A percentile compares a stretch with the other conserved stretches of the same genome.
phyloP scores from a whole-genome alignment of 2,888 invertebrate species.

The Iphiclides podalirius region DNA sequence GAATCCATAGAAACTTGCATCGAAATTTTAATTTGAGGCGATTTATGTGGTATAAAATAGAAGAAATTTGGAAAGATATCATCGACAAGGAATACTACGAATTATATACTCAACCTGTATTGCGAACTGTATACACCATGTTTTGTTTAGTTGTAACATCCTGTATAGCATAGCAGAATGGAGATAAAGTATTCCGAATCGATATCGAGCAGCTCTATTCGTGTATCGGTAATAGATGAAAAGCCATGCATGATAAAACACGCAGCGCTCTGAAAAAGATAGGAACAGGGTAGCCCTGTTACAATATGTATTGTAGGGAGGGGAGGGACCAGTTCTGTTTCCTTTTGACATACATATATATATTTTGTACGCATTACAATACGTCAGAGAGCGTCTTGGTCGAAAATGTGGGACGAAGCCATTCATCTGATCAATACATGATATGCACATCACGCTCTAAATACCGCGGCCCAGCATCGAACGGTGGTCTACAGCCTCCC shows the following conservation, averaged over 20 bases:
- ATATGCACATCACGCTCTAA: constrained; percentile 70
- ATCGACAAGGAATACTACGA: too few species aligned
- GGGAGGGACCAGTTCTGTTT: constrained; percentile 30
- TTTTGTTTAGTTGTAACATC: too few species aligned
- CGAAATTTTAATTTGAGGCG: too few species aligned
- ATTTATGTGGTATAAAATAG: too few species aligned
- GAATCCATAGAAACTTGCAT: too few species aligned
- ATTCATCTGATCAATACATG: constrained; percentile 70
- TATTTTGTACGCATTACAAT: constrained; percentile 33
- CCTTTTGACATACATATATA: constrained; percentile 9
- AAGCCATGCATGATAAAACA: constrained; percentile 24
- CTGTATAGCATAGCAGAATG: too few species aligned
- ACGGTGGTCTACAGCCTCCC: constrained; percentile 22
- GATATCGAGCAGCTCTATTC: constrained; percentile 15
- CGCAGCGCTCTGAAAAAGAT: constrained; percentile 31
- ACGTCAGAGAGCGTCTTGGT: constrained; percentile 58
- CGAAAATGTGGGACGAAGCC: constrained; percentile 69
- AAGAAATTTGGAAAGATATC: too few species aligned
- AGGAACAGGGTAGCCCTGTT: constrained; percentile 38
- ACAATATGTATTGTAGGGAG: constrained; percentile 36
- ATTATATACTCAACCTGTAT: too few species aligned
- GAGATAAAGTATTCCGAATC: constrained; percentile 24
- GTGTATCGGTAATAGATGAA: constrained; percentile 20
- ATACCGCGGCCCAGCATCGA: constrained; percentile 60
- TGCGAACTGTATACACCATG: not conserved